These are phyloP conservation scores for Cataglyphis rosenhaueri DNA, from an alignment of 2,888 invertebrate species.

Conservation along the genomic window DNA sequence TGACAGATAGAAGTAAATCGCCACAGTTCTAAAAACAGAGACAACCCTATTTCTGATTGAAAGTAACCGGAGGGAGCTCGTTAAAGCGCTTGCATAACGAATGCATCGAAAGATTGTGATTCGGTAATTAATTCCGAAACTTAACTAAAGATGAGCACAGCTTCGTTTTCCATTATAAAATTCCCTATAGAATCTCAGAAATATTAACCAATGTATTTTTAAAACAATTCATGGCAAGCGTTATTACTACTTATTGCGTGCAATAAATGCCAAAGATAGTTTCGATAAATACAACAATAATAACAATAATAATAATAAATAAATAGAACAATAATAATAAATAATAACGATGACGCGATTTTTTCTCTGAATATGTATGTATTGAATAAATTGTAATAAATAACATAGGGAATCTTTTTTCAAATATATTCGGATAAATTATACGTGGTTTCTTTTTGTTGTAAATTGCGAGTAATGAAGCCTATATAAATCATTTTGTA, in stretches of 20 bases:
- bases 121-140: conserved; percentile 72
- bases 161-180: conserved; percentile 53
- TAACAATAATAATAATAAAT: conserved; percentile 24
- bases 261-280: neutral
- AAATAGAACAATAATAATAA: conserved; percentile 1
- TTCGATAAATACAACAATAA: conserved; percentile 32
- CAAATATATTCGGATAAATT: conserved; percentile 39
- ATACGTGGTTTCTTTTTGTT: conserved; percentile 54
- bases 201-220: conserved; percentile 50
- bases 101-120: conserved; percentile 63
- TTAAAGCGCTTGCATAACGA: conserved; percentile 73
- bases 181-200: conserved; percentile 39
- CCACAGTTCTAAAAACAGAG: conserved; percentile 45
- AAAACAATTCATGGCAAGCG: conserved; percentile 36
- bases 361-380: neutral
- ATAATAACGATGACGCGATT: conserved; percentile 22
- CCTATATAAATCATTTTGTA: conserved; percentile 64
- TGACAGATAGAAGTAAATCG: neutral
- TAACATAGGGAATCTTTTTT: conserved; percentile 3
- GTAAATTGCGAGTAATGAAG: conserved; percentile 64
- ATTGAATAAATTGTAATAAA: conserved; percentile 10
- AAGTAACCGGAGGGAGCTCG: conserved; percentile 63
- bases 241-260: neutral
- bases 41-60: conserved; percentile 49
- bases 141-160: conserved; percentile 65